Conservation (phyloP, 64 coral and sea anemone species). For the Montipora sp. region DNA sequence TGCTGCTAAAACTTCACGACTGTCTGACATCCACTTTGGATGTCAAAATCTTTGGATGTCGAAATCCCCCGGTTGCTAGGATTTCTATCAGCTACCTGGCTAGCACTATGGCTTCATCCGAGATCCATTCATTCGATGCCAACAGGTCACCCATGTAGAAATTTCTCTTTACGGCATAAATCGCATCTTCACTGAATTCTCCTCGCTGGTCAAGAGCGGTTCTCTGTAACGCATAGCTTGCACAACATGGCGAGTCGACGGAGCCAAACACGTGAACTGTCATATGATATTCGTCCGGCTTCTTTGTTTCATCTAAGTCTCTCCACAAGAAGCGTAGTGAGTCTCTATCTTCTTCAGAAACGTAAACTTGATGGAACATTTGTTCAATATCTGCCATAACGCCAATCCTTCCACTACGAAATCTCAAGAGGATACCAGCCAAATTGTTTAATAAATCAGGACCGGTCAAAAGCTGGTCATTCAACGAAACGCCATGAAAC, state of each 20-base stretch:
- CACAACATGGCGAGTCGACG: conserved; percentile 12
- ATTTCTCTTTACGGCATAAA: not conserved
- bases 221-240: conserved; percentile 40
- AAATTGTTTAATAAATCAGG: conserved; percentile 52
- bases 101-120: not conserved
- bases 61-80: not conserved
- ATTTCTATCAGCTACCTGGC: too few species aligned
- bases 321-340: conserved; percentile 61
- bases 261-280: not conserved
- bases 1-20: not conserved
- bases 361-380: conserved; percentile 67
- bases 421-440: conserved; percentile 39
- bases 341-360: conserved; percentile 42
- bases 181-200: not conserved
- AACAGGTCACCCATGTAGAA: not conserved
- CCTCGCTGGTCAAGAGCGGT: conserved; percentile 1
- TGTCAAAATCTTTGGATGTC: too few species aligned
- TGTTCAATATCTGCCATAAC: conserved; percentile 50
- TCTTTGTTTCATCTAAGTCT: conserved; percentile 27
- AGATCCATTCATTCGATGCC: not conserved
- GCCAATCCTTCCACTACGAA: conserved; percentile 29
- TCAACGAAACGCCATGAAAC: conserved; percentile 32
- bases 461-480: conserved; percentile 31
- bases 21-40: not conserved
- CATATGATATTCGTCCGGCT: conserved; percentile 53